Base-by-base conservation (phyloP, 2,797 vertebrate species). In the Oreortyx pictus region DNA sequence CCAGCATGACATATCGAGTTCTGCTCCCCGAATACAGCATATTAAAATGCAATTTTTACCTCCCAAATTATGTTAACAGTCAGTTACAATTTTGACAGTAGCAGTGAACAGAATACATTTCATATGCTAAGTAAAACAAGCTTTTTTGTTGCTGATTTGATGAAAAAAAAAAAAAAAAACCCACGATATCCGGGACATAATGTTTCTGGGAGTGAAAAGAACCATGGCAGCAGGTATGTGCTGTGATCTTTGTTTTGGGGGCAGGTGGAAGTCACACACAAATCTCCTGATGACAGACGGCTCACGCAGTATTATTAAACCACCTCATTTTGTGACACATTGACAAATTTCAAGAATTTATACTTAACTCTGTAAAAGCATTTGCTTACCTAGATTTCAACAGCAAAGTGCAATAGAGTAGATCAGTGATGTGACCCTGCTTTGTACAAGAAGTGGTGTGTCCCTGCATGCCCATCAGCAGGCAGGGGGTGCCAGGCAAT, bases 41-140 rank as follows among this genome's bases (percentile, higher is more conserved):
- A 89, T 94, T 93, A 94, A 94, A 90, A 92, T 78, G 79, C 59
- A 83, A 89, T 87, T 95, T 96, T 93, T 90, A 89, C 76, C 90
- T 87, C 73, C 72, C 65, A 88, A 92, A 94, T 94, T 82, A 81
- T 78, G 87, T 93, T 94, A 85, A 88, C 94, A 94, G 73, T 86
- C 81, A 86, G 93, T 95, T 90, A 89, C 43, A 87, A 83, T 92
- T 94, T 88, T 94, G 93, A 95, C 93, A 93, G 90, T n/a, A 89
- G 62, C 66, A 81, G 62, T 43, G 80, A 68, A 86, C 91, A 88
- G 91, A 95, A 93, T 90, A 57, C 67, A 85, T 92, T 94, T 94
- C 84, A 70, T 93, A 93, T 95, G 93, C 88, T 92, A 95, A 95
- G 54, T 92, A 93, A 91, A 87, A 1, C 73, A 90, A 92, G 15